phyloP scores from a whole-genome alignment of 2,888 invertebrate genomes.

The Agrotis segetum region DNA sequence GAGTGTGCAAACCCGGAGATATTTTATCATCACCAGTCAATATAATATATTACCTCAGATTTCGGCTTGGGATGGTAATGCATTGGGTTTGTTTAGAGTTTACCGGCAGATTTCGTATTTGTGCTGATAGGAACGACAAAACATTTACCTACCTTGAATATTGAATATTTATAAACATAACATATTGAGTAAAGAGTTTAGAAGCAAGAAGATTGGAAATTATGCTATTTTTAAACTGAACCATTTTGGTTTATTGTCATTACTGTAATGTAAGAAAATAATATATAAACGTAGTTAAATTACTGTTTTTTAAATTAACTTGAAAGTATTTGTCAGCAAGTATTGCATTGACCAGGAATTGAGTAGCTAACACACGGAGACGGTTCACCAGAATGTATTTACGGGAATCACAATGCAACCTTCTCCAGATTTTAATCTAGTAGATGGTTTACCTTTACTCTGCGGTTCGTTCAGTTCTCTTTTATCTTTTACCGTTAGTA shows the following conservation, averaged over 20 bases:
- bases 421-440: conserved; percentile 42
- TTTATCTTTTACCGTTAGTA: conserved; percentile 16
- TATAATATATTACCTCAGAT: conserved; percentile 41
- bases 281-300: too few species aligned
- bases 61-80: conserved; percentile 33
- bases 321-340: too few species aligned
- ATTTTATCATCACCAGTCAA: conserved; percentile 51
- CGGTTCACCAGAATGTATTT: background rate
- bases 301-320: background rate
- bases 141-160: conserved; percentile 3
- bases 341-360: background rate
- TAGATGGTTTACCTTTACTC: conserved; percentile 29
- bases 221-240: too few species aligned
- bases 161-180: background rate
- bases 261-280: too few species aligned
- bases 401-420: conserved; percentile 8
- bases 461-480: conserved; percentile 21
- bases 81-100: conserved; percentile 35
- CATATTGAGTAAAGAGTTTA: too few species aligned
- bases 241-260: too few species aligned
- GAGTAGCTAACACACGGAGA: background rate
- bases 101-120: conserved; percentile 28
- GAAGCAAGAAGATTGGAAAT: too few species aligned
- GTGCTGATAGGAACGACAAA: conserved; percentile 5
- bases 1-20: conserved; percentile 34